These are phyloP conservation scores for Simalia tracyae DNA, from an alignment of 2,797 vertebrate genomes.

Conservation along the genomic window DNA sequence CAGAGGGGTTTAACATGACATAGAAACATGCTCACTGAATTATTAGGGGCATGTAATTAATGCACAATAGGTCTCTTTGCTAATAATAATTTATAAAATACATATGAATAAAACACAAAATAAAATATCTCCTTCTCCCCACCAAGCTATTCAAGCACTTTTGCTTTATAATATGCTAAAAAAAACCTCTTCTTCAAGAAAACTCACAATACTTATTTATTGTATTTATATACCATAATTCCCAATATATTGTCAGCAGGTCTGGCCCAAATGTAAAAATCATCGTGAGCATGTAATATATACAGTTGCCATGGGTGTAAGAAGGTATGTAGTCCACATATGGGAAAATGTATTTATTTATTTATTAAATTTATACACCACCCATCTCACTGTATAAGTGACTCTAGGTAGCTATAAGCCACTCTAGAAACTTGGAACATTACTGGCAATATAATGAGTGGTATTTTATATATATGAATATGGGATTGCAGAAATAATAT, in stretches of 20 bases:
- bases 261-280: not conserved
- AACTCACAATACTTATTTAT: not conserved
- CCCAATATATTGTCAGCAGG: not conserved
- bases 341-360: not conserved
- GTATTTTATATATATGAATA: constrained; percentile 3
- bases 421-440: not conserved
- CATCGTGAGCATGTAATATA: not conserved
- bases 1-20: not conserved
- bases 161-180: not conserved
- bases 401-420: not conserved
- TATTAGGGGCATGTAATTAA: not conserved
- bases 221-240: not conserved
- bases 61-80: not conserved
- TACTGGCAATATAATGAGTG: not conserved
- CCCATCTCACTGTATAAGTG: too few relatives aligned
- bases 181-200: not conserved
- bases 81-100: constrained; percentile 3
- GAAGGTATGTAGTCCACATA: not conserved
- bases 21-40: not conserved
- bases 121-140: not conserved
- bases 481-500: constrained; percentile 5
- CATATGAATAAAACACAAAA: not conserved
- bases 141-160: not conserved
- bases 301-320: not conserved
- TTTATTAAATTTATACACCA: too few relatives aligned